Base-by-base conservation (phyloP, 2,113 vertebrate genomes). In the Atractosteus spatula region DNA sequence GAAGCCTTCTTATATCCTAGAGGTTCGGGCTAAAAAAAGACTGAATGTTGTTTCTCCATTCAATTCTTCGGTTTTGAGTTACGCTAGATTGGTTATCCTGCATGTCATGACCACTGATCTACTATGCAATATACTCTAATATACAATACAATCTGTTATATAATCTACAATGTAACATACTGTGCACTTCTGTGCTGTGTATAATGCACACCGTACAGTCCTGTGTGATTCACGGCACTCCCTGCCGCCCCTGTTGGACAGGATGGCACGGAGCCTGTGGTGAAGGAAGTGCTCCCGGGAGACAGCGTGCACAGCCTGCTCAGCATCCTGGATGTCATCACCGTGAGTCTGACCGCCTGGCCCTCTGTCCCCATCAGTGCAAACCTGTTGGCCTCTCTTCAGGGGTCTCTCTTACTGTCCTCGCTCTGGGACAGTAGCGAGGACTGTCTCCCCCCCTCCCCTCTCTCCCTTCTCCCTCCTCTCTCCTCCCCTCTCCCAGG, bases 291-390 rank as follows among this genome's bases (percentile, higher is more conserved):
- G 45, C 81, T 93, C 65, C 86, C 95, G 0, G 97, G 96, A 67
- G 96, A 98, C 89, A 99, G 96, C 0, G 93, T 98, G 14, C 96
- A 97, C 85, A 99, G 97, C 78, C 88, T 97, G 29, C 95, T 98
- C 78, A 98, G 96, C 78, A 96, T 99, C 66, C 86, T 98, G 0
- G 97, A 98, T 2, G 89, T 93, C 70, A 97, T 98, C 84, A 99
- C 95, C 0, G 96, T 98, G 85, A 81, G 94, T 89, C 13, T 13
- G 43, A 51, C 43, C 4, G 3, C 59, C 55, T 43, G 42, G 29
- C 43, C 42, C 45, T 80, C 68, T 55, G 61, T 56, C 29, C 14
- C 47, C 7, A 29, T 29, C 29, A 29, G 29, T 29, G 29, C 29
- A 29, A 29, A 29, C 29, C 29, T 2, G 29, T 29, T 29, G 29